phyloP scores from a whole-genome alignment of 2,888 invertebrate species.

The Conus canariensis region DNA sequence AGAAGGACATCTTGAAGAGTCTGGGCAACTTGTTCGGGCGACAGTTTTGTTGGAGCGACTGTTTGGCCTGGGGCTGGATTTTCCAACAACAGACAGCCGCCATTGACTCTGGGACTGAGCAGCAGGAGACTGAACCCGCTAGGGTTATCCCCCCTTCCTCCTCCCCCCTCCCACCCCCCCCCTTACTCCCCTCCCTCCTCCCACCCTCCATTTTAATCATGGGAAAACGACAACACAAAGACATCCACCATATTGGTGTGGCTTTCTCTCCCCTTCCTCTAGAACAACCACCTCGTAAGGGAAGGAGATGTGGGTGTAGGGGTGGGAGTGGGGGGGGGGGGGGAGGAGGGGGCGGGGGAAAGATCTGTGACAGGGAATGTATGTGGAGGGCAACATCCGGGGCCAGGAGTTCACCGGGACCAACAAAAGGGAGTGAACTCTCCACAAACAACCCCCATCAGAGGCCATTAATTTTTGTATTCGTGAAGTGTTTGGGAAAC shows the following conservation, averaged over 20 bases:
- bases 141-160: neutral
- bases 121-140: neutral
- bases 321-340: neutral
- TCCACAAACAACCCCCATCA: no score
- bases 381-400: neutral
- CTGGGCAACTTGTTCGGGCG: neutral
- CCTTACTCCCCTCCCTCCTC: no score
- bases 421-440: no score
- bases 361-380: neutral
- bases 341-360: neutral
- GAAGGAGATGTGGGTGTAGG: neutral
- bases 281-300: neutral
- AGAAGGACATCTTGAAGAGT: constrained; percentile 24
- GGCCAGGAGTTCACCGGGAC: neutral
- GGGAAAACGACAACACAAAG: constrained; percentile 31
- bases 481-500: no score
- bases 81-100: neutral
- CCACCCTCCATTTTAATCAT: no score
- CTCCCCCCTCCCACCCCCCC: neutral
- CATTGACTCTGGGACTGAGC: neutral
- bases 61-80: constrained; percentile 1
- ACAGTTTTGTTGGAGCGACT: neutral
- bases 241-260: constrained; percentile 23
- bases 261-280: neutral
- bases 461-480: no score